Evolutionary conservation across 2,113 vertebrate genomes (phyloP), one percentile per base, ranked within the genome.

Genomic region (Rhagologus leucostigma): DNA sequence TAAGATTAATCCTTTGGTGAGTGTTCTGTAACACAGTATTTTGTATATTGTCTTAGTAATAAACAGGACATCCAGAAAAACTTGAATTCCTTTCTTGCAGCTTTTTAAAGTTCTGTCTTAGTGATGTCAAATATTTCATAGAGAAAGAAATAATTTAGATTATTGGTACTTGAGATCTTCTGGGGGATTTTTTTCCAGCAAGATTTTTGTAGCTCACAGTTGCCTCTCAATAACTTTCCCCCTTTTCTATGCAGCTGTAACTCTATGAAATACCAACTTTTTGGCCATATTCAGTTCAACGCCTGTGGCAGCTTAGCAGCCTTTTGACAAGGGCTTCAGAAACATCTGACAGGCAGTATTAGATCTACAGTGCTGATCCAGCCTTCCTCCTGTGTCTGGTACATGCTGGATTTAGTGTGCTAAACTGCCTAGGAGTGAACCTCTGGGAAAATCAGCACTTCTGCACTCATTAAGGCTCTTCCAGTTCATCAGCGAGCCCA

Each of bases 1-100:
- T 13, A 49, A 94, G 88, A 69, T 47, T 37, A 98, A 98, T 62
- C 95, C 98, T 59, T 64, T 60, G 95, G 98, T 98, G 97, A 65
- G 97, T 93, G 22, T 62, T 91, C 64, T 22, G 23, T 44, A 29
- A 41, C n/a, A 30, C 3, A 7, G 15, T 22, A 22, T 68, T 79
- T 79, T 60, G 8, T 32, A 7, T 37, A 2, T 82, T 67, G 7
- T 41, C 41, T 59, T 62, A 24, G 21, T 73, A 73, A 79, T 33
- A 33, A 82, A 68, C 26, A 63, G 33, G 3, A 6, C 11, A 4
- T 35, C 37, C 26, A 68, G 65, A 57, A 91, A 42, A 83, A 35
- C 16, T 18, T 35, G 4, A 49, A 57, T 39, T 90, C 9, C 35
- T 79, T 42, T 84, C 49, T 74, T 80, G 44, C 33, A 81, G 42